Base-by-base conservation (phyloP, 2,113 vertebrate species). In the Holacanthus passer region DNA sequence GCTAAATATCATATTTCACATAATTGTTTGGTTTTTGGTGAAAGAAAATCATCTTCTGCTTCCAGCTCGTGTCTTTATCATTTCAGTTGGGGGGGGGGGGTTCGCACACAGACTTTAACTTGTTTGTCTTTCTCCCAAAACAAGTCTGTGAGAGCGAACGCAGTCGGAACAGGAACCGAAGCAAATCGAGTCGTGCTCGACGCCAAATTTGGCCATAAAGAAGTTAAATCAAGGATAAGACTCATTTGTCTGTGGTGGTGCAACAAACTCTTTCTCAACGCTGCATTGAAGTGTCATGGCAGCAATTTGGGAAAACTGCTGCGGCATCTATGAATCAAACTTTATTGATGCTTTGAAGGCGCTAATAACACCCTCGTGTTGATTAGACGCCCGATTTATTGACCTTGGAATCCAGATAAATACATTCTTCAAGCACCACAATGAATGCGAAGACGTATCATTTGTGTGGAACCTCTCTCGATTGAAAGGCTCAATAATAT, bases 261-360 rank as follows among this genome's bases (percentile, higher is more conserved):
- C 37, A 79, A 59, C 77, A 43, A 69, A 55, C 80, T 85, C 84
- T 86, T 89, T 86, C 83, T 67, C 82, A 87, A 87, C 60, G 16
- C 63, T 53, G 17, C 68, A 52, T 79, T 79, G 81, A 88, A 79
- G 50, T 13, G 63, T 82, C 83, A 64, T 70, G 67, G 77, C 56
- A 71, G 35, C 62, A 82, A 73, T 88, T 82, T 89, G 55, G 41
- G 52, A 37, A 63, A 82, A 76, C 67, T 62, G 66, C 75, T 86
- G 91, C 69, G 84, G 89, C 80, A 84, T 82, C 77, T 24, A 86
- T 91, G 69, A 86, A 90, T 92, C 88, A 90, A 83, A 89, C 73
- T 88, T 84, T 90, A 89, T 89, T 85, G 85, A 84, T 29, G 60
- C 85, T 88, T 85, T 90, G 83, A 90, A 91, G 83, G 81, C 73